Evolutionary conservation across 1,140 invertebrate genomes (phyloP), one percentile per base, ranked within the genome.

Genomic region (Trichogramma pretiosum): DNA sequence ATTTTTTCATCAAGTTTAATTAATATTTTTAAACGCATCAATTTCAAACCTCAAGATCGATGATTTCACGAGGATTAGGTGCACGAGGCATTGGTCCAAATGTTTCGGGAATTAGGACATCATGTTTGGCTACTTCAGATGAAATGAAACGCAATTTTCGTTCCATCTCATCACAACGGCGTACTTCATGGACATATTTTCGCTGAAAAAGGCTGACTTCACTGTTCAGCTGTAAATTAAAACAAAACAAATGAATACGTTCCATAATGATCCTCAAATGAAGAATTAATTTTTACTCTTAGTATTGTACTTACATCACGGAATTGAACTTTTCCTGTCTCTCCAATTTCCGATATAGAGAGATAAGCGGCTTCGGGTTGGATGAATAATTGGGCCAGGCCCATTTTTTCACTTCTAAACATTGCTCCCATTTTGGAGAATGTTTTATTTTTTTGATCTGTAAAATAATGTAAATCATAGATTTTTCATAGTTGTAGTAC

Each of bases 41-140:
- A 14, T 10, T 1, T 11, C 24, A 53, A 71, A 91, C 89, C 81
- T 96, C 93, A 49, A 97, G 74, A 70, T 97, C 89, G 58, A 96
- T 96, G 70, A 98, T 97, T 73, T 96, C 94, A 48, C 93, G 79
- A 7, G 95, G 93, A 64, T 91, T 93, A 5, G 95, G 95, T 10
- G 94, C 94, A 56, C 91, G 71, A 5, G 85, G 85, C 42, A 90
- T 80, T 41, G 90, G 80, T 53, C 83, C 80, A 26, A 83, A 81
- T 47, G 89, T 84, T 48, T 92, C 87, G 3, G 85, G 77, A 52
- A 97, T 85, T 7, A 70, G 72, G 2, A 87, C 82, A 7, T 78
- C 81, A 70, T 98, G 94, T 70, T 96, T 97, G 57, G 85, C 86
- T 13, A 98, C 93, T 74, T 98, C 94, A 22, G 87, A 84, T 64